Percentiles rank a stretch among this genome's conserved stretches.
These are phyloP conservation scores for Drosophila melanosoma DNA, from an alignment of 2,888 invertebrate genomes.

Conservation along the genomic window DNA sequence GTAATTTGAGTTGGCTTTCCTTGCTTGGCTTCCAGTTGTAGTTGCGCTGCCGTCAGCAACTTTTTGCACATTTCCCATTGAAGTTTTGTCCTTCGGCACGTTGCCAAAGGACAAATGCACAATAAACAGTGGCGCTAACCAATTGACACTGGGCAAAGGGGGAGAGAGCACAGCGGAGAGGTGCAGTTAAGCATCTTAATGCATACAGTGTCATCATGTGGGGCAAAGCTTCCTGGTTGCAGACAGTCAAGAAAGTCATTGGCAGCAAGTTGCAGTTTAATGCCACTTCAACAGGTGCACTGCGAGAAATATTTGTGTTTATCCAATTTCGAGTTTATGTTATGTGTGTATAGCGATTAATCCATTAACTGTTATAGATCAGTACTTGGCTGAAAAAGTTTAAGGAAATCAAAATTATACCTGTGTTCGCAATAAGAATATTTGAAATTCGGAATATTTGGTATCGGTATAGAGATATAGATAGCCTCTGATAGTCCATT, in stretches of 20 bases:
- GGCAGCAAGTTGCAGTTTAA: constrained; percentile 60
- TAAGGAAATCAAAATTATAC: neutral
- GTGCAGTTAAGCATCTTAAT: constrained; percentile 10
- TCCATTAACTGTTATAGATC: neutral
- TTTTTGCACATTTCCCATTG: constrained; percentile 47
- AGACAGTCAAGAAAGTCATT: constrained; percentile 21
- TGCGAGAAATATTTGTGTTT: neutral
- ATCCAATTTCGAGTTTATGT: neutral
- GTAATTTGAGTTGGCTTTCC: constrained; percentile 49
- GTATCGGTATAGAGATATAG: neutral
- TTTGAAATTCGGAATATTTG: neutral
- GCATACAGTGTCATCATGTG: constrained; percentile 23
- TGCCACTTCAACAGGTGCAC: constrained; percentile 48
- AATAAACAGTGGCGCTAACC: constrained; percentile 56
- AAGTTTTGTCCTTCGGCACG: constrained; percentile 72
- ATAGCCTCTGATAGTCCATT: neutral
- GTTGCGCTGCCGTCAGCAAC: constrained; percentile 32
- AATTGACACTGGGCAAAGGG: constrained; percentile 13
- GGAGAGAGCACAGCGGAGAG: neutral
- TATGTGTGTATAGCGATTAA: neutral
- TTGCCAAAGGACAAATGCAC: constrained; percentile 79
- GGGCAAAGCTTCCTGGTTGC: constrained; percentile 60
- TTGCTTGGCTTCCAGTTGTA: constrained; percentile 25
- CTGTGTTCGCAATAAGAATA: neutral
- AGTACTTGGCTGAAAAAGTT: neutral